A percentile compares a stretch with the other conserved stretches of the same genome.
phyloP scores from a whole-genome alignment of 2,113 vertebrate genomes.

The Megaptera novaeangliae region DNA sequence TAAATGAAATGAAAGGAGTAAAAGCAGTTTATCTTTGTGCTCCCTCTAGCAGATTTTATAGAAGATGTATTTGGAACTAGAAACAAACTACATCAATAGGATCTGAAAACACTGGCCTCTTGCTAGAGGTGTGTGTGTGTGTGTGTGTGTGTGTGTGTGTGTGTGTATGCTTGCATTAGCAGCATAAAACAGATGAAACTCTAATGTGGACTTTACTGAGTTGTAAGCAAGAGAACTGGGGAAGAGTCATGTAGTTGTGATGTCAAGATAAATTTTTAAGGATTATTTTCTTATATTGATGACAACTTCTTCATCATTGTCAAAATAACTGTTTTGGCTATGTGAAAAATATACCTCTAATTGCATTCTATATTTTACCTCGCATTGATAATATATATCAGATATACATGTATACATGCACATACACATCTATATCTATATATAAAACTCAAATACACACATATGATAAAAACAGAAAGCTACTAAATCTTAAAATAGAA shows the following conservation, averaged over 20 bases:
- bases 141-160: not conserved
- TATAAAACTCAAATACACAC: not conserved
- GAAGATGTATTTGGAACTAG: constrained; percentile 14
- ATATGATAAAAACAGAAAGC: not conserved
- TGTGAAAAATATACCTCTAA: not conserved
- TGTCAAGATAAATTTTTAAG: not conserved
- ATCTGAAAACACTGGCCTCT: not conserved
- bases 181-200: not conserved
- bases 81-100: not conserved
- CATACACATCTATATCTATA: not conserved
- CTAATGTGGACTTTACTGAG: not conserved
- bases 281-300: not conserved
- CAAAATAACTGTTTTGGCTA: not conserved
- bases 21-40: constrained; percentile 48
- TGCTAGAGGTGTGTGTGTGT: not conserved
- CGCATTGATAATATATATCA: not conserved
- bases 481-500: not conserved
- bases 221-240: not conserved
- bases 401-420: not conserved
- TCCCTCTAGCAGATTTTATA: not conserved
- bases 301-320: not conserved
- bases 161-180: not conserved
- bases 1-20: constrained; percentile 29
- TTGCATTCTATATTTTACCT: not conserved
- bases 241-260: not conserved